These are phyloP conservation scores for Gortyna flavago DNA, from an alignment of 2,888 invertebrate genomes.

Conservation along the genomic window DNA sequence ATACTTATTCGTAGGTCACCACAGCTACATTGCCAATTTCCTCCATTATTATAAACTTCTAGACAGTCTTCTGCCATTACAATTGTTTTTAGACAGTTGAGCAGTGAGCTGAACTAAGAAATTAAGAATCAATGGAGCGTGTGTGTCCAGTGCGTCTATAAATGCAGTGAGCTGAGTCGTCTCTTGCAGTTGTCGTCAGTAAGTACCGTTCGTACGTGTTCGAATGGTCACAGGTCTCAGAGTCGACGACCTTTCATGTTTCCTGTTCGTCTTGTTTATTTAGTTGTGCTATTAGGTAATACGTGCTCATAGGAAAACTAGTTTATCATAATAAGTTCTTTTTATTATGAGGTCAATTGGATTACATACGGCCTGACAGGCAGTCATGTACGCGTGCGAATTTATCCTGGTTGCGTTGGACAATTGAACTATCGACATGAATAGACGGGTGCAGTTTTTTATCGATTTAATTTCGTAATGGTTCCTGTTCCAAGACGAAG, in stretches of 20 bases:
- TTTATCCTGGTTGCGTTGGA: constrained; percentile 3
- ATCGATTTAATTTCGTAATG: not conserved
- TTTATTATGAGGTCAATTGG: constrained; percentile 26
- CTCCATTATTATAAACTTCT: not conserved
- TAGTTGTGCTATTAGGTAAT: constrained; percentile 55
- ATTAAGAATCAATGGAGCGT: constrained; percentile 25
- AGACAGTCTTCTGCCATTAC: not conserved
- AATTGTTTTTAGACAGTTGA: constrained; percentile 10
- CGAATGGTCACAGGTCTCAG: constrained; percentile 55
- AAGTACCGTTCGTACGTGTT: constrained; percentile 53
- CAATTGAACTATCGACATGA: constrained; percentile 9
- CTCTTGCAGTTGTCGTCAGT: constrained; percentile 43
- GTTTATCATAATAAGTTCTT: constrained; percentile 22
- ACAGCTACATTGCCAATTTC: not conserved
- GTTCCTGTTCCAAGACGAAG: not conserved
- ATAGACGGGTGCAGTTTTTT: not conserved
- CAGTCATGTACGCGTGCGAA: constrained; percentile 13
- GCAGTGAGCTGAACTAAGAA: constrained; percentile 4
- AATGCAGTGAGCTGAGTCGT: constrained; percentile 18
- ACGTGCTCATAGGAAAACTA: constrained; percentile 41
- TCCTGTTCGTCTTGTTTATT: constrained; percentile 62
- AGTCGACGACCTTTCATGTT: constrained; percentile 63
- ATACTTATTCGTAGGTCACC: too few species aligned
- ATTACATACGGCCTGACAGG: constrained; percentile 2
- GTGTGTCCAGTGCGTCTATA: constrained; percentile 4